These are phyloP conservation scores for Labeo rohita DNA, from an alignment of 2,113 vertebrate species.

Conservation along the genomic window DNA sequence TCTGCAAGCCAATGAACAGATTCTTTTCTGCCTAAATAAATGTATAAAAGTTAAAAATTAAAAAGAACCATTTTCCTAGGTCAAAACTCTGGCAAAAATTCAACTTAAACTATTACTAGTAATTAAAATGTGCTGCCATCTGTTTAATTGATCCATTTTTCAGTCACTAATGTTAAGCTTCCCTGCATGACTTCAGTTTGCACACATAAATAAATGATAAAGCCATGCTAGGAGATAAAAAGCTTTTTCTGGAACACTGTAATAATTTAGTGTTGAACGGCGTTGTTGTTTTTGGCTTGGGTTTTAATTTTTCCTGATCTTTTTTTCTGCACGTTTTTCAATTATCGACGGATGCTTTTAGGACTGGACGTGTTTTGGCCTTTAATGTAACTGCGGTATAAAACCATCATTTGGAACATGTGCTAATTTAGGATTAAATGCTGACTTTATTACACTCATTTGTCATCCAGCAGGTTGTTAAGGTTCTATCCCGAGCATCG, in stretches of 20 bases:
- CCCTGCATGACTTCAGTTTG: neutral
- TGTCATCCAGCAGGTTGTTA: slow-evolving; percentile 37
- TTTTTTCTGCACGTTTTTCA: neutral
- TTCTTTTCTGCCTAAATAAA: neutral
- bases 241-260: neutral
- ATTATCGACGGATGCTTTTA: neutral
- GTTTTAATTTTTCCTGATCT: neutral
- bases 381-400: slow-evolving; percentile 7
- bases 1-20: neutral
- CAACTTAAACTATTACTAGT: neutral
- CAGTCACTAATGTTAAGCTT: neutral
- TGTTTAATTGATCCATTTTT: slow-evolving; percentile 4
- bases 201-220: neutral
- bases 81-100: neutral
- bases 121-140: neutral
- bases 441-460: slow-evolving; percentile 36
- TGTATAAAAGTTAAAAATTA: neutral
- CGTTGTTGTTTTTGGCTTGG: neutral
- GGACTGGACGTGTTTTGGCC: slow-evolving; percentile 4
- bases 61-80: too few species aligned
- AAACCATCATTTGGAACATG: slow-evolving; percentile 30
- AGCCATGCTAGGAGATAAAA: neutral
- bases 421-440: slow-evolving; percentile 41
- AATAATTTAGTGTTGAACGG: neutral
- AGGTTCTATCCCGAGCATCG: slow-evolving; percentile 10